Conservation (phyloP, 2,888 invertebrate genomes). For the Kryphioiulus occultus region DNA sequence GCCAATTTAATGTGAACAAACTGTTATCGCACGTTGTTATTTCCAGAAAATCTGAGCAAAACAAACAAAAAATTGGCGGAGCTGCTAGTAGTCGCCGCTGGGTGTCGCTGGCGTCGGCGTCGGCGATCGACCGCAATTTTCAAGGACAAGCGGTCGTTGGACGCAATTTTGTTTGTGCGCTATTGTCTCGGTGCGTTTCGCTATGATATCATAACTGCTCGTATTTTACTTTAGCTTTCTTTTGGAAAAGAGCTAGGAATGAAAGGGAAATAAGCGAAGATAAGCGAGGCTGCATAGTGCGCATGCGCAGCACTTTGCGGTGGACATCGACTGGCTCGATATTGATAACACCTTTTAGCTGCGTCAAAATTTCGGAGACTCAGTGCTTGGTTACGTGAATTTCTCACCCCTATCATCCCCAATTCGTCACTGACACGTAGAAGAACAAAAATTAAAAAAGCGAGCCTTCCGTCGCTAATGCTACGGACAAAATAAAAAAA, state of each 20-base stretch:
- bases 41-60: too few relatives aligned
- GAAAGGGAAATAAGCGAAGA: not conserved
- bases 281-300: not conserved
- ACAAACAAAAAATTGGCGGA: too few relatives aligned
- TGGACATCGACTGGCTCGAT: too few relatives aligned
- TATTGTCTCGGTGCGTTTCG: not conserved
- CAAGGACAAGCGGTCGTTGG: slow-evolving; percentile 5
- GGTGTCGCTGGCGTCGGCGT: not conserved
- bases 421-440: not conserved
- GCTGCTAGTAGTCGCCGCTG: too few relatives aligned
- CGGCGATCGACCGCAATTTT: not conserved
- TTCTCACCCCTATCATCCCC: too few relatives aligned
- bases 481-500: not conserved
- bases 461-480: not conserved
- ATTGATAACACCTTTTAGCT: too few relatives aligned
- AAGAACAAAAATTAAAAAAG: not conserved
- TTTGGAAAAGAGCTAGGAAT: not conserved
- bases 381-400: too few relatives aligned
- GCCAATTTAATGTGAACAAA: too few relatives aligned
- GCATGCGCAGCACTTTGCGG: not conserved
- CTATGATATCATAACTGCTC: not conserved
- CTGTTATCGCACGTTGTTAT: too few relatives aligned
- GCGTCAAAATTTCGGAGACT: too few relatives aligned
- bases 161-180: slow-evolving; percentile 5
- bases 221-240: not conserved